phyloP scores from a whole-genome alignment of 2,113 vertebrate species.

The Elgaria multicarinata region DNA sequence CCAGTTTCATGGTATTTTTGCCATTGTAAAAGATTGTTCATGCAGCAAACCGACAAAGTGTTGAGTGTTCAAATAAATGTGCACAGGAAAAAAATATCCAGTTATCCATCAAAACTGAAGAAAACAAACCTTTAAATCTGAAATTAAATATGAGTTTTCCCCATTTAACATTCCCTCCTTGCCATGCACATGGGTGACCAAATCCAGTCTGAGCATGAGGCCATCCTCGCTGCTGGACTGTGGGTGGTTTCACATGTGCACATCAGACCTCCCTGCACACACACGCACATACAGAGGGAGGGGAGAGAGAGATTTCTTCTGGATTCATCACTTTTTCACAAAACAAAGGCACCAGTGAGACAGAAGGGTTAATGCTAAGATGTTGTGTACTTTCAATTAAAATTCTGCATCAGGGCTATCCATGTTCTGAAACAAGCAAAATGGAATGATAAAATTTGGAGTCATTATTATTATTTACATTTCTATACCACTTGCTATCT shows the following conservation, averaged over 20 bases:
- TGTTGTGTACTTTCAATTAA: not conserved
- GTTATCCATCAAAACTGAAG: slow-evolving; percentile 43
- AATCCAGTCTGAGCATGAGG: not conserved
- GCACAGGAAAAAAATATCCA: slow-evolving; percentile 57
- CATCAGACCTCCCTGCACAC: not conserved
- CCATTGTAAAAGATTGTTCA: slow-evolving; percentile 69
- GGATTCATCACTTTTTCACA: not conserved
- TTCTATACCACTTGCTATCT: too few relatives aligned
- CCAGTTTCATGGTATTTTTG: slow-evolving; percentile 62
- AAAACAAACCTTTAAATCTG: slow-evolving; percentile 31
- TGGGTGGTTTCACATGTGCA: not conserved
- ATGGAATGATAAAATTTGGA: not conserved
- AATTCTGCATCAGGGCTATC: not conserved
- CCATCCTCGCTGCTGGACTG: not conserved
- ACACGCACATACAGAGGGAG: not conserved
- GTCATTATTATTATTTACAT: not conserved
- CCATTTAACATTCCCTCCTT: slow-evolving; percentile 1
- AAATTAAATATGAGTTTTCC: not conserved
- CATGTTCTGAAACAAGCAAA: not conserved
- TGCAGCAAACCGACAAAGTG: slow-evolving; percentile 62
- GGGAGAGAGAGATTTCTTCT: not conserved
- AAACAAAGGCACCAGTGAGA: not conserved
- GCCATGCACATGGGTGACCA: not conserved
- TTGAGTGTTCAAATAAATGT: slow-evolving; percentile 58
- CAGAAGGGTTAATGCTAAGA: not conserved